Evolutionary conservation across 1,140 invertebrate species (phyloP).

Genomic region (Sarcophaga peregrina): DNA sequence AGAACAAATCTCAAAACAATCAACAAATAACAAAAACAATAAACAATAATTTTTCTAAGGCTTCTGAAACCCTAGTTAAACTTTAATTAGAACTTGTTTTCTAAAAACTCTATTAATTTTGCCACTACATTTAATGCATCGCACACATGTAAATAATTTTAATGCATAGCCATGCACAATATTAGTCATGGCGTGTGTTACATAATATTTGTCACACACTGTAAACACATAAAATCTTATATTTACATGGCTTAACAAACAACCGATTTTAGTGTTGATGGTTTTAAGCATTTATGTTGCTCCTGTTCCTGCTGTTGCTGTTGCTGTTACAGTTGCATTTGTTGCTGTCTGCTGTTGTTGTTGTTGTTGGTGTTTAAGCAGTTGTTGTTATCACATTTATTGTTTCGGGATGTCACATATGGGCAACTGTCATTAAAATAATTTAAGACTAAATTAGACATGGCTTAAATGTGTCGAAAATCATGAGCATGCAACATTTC

Average conservation of each 20-base stretch:
- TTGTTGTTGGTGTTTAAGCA: too few species aligned
- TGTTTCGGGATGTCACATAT: conserved; percentile 35
- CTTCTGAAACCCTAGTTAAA: too few species aligned
- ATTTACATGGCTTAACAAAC: too few species aligned
- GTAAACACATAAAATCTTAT: background rate
- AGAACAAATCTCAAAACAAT: too few species aligned
- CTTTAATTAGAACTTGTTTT: too few species aligned
- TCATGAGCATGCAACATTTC: conserved; percentile 39
- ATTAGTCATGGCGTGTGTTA: background rate
- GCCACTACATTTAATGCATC: too few species aligned
- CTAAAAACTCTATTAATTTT: too few species aligned
- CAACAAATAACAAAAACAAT: too few species aligned
- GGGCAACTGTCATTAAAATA: conserved; percentile 39
- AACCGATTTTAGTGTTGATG: background rate
- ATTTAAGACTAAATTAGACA: conserved; percentile 41
- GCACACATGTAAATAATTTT: too few species aligned
- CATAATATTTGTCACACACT: background rate
- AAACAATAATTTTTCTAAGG: too few species aligned
- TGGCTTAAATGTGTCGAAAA: conserved; percentile 42
- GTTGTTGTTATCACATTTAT: background rate
- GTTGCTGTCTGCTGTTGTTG: too few species aligned
- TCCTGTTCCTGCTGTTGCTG: background rate
- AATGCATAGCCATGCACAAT: too few species aligned
- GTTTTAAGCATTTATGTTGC: background rate
- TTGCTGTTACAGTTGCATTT: background rate